Evolutionary conservation across 2,797 vertebrate species (phyloP), one percentile per base, ranked within the genome.

Genomic region (Leuciscus waleckii): DNA sequence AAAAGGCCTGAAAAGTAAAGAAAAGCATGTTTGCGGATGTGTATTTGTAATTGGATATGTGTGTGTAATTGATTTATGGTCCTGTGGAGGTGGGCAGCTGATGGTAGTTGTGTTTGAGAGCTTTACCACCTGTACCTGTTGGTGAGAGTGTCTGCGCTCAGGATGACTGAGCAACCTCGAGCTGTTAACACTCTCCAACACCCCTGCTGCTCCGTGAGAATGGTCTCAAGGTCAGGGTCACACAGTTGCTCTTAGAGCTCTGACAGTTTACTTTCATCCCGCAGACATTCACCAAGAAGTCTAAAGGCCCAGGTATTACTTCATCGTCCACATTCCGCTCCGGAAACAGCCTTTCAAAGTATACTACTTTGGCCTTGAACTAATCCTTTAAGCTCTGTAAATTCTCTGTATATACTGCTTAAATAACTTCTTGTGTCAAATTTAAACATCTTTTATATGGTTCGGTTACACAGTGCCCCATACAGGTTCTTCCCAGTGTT

Each of bases 131-230:
- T 81, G 78, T 79, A 78, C 77, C 51, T 58, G 74, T 46, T 43
- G 46, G 56, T 79, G 43, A 49, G 49, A 41, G 37, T 61, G 23
- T 29, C n/a, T 13, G 82, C 39, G 69, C 90, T 51, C 87, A 88
- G 88, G 90, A 88, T 88, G 90, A 17, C 74, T 82, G 76, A 82
- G 11, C 17, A 86, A 79, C 82, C 79, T 68, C 1, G 16, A 80
- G 90, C 91, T 89, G 88, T 92, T 92, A 89, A 90, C 92, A 89
- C 7, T 54, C 89, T 84, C 85, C 79, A 88, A 91, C 88, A 90
- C 86, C 78, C 88, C 79, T 83, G 63, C 84, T 83, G 87, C 88
- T 90, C 90, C 89, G 90, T 89, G 88, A 88, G 79, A 81, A 87
- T 87, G 81, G 82, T 76, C 79, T 91, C 70, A 88, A 90, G 91